Evolutionary conservation across 2,113 vertebrate genomes (phyloP), one percentile per base, ranked within the genome.

Genomic region (Sinocyclocheilus anophthalmus): DNA sequence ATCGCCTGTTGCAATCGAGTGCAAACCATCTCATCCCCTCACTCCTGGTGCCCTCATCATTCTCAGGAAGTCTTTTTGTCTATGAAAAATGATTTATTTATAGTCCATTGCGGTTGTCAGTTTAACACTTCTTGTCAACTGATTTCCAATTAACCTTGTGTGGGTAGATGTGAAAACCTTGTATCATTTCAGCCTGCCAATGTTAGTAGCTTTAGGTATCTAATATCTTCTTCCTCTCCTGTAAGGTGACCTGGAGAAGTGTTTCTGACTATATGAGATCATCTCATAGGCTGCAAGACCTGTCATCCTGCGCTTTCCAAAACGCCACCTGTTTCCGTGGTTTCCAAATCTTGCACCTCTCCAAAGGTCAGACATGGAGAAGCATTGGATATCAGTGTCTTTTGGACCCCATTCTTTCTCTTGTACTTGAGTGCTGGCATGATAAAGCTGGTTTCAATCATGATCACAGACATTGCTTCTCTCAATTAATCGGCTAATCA

Each of bases 261-360:
- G 93, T 96, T n/a, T 95, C 95, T 5, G 95, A 84, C 91, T 95
- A 83, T 94, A 96, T 90, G 94, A 95, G 61, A 85, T 95, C 8
- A 93, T 96, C 75, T 91, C 90, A 33, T 94, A 96, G 61, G 61
- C 90, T 96, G 81, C 95, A 94, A 24, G 95, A 96, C 87, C 94
- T 0, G 95, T 96, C 24, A 95, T 96, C 81, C 89, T 96, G 42
- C 95, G n/a, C 95, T 4, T 95, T 96, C 81, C 95, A 96, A 94
- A 95, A 88, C 92, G 92, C 73, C 94, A 94, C 59, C 93, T 96
- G 67, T 92, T 96, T 77, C 59, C 59, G 87, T 18, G 91, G 90
- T 86, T 86, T 96, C 95, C 79, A 95, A 91, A 88, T 96, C 39
- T 94, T 96, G 76, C 95, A 95, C 96, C 96, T 26, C 96, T n/a